Evolutionary conservation across 2,797 vertebrate species (phyloP), one percentile per base, ranked within the genome.

Genomic region (Poecile montanus): DNA sequence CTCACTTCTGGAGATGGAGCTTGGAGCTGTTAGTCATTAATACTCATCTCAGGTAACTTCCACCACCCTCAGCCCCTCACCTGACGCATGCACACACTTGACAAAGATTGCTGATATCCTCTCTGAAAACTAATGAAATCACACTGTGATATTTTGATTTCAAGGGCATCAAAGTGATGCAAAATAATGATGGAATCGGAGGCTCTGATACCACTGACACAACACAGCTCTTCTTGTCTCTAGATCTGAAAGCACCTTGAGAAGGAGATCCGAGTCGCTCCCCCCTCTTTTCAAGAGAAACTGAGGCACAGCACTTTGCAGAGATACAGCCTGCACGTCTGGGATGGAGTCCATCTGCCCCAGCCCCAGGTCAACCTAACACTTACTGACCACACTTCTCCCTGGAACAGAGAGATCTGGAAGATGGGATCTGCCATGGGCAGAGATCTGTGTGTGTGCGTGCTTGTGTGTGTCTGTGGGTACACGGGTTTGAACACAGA

Each of bases 61-160:
- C 92, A 95, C 88, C 90, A 94, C 86, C 88, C 95, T 90, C 83
- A 92, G 77, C 80, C 95, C 95, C 88, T 95, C 88, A 91, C 90
- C 88, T 96, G 93, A 94, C 30, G 16, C 92, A 91, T 85, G 34
- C 74, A 94, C n/a, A 34, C 78, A 85, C 95, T 96, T 95, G 95
- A 96, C 88, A 95, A 97, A 96, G 93, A 97, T 95, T 95, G 94
- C 92, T 96, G 96, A 96, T 95, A 94, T 85, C 89, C 86, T 89
- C 78, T 91, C 94, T 87, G 95, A 92, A 96, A 97, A 93, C 92
- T 95, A 96, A 97, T 96, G 95, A 96, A 96, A 97, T 96, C 94
- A 95, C 92, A 72, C 63, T 44, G 67, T 82, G 90, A 96, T 95
- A 95, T 91, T 97, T 93, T 89, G 91, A 94, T 95, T 95, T 96